Evolutionary conservation across 1,140 invertebrate genomes (phyloP).

Genomic region (Bombus cullumanus): DNA sequence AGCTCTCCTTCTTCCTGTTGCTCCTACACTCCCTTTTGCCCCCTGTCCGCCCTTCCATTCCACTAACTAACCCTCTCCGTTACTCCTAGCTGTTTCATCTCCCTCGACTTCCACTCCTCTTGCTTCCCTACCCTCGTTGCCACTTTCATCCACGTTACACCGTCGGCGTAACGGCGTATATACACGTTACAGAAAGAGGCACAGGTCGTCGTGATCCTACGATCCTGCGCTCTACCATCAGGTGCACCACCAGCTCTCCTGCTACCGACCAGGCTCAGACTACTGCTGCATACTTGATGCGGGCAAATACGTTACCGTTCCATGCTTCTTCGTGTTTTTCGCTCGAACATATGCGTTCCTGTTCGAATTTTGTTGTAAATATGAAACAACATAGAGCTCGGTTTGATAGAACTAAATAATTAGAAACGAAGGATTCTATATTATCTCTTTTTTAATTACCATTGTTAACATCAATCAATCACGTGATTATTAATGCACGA

Average conservation of each 20-base stretch:
- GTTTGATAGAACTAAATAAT: neutral
- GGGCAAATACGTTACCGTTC: neutral
- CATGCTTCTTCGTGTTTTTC: neutral
- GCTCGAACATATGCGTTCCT: too few species aligned
- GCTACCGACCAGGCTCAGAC: constrained; percentile 10
- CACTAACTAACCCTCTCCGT: constrained; percentile 3
- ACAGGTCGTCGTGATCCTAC: constrained; percentile 54
- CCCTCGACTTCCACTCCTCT: neutral
- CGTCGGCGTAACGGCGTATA: constrained; percentile 30
- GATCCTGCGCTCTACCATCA: constrained; percentile 65
- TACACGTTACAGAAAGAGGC: constrained; percentile 25
- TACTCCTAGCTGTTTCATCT: neutral
- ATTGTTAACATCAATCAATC: neutral
- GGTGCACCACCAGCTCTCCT: constrained; percentile 6
- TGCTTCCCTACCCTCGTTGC: too few species aligned
- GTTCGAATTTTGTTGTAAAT: neutral
- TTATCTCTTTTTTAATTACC: neutral
- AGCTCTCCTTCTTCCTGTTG: constrained; percentile 25
- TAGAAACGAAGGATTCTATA: too few species aligned
- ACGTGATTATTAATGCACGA: neutral
- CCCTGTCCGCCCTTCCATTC: too few species aligned
- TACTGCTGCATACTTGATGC: neutral
- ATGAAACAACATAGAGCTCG: neutral
- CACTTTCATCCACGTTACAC: constrained; percentile 24
- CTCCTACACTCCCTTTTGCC: neutral